These are phyloP conservation scores for Dicrostonyx torquatus DNA, from an alignment of 2,797 vertebrate genomes.

Conservation along the genomic window DNA sequence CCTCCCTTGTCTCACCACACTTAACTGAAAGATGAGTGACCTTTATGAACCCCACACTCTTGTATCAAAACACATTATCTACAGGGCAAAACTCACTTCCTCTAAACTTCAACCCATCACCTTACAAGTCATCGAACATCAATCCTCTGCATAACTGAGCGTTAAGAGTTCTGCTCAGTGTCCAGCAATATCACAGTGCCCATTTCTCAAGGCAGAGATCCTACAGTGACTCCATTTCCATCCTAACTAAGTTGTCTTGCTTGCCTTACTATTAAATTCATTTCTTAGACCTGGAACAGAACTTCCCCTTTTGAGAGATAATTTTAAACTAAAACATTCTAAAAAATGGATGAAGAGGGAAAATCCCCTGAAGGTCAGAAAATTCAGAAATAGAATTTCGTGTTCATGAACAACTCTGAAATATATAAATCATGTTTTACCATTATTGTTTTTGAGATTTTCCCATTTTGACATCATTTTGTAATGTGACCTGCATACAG, in stretches of 20 bases:
- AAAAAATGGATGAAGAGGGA: slow-evolving; percentile 15
- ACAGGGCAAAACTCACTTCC: slow-evolving; percentile 13
- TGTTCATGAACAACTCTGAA: neutral
- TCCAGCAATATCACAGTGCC: neutral
- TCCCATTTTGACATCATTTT: neutral
- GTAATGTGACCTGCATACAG: neutral
- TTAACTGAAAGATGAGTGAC: neutral
- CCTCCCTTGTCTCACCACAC: neutral
- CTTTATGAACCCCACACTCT: neutral
- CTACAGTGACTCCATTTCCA: neutral
- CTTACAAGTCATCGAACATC: neutral
- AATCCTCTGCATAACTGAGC: neutral
- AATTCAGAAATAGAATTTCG: neutral
- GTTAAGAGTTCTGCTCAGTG: slow-evolving; percentile 2
- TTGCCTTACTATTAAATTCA: slow-evolving; percentile 58
- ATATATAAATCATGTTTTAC: neutral
- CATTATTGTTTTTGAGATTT: slow-evolving; percentile 42
- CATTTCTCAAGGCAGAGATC: neutral
- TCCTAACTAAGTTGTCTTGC: slow-evolving; percentile 22
- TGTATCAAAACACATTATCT: neutral
- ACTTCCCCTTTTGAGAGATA: slow-evolving; percentile 26
- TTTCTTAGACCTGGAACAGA: slow-evolving; percentile 7
- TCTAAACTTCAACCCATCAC: neutral
- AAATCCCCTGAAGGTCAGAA: neutral
- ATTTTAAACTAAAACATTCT: neutral